A percentile compares a stretch with the other conserved stretches of the same genome.
Evolutionary conservation across 2,797 vertebrate genomes (phyloP).

Genomic region (Pseudotriccus pelzelni): DNA sequence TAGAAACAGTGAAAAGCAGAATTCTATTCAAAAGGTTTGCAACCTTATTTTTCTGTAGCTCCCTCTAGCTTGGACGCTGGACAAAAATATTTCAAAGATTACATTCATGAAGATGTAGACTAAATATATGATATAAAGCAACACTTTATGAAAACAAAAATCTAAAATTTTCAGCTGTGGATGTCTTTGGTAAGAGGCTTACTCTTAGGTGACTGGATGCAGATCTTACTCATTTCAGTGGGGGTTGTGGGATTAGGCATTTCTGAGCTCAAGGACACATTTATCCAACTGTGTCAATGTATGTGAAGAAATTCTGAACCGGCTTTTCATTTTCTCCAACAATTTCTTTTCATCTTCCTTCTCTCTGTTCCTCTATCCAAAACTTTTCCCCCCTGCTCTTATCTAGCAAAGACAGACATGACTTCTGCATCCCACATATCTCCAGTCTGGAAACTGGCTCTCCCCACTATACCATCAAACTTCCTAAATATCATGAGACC

Average conservation of each 20-base stretch:
- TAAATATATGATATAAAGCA: conserved; percentile 9
- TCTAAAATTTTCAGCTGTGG: neutral
- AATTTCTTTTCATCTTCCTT: neutral
- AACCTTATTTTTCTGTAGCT: neutral
- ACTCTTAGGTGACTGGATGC: neutral
- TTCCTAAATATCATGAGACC: neutral
- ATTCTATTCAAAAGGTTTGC: neutral
- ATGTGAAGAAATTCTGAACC: neutral
- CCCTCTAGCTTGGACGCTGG: neutral
- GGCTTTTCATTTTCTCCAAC: neutral
- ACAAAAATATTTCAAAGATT: conserved; percentile 16
- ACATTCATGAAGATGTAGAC: neutral
- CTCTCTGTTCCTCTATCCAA: neutral
- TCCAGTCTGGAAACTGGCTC: neutral
- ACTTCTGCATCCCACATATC: neutral
- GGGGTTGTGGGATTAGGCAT: neutral
- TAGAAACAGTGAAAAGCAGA: conserved; percentile 18
- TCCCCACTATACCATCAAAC: neutral
- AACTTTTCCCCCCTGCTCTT: rapidly evolving
- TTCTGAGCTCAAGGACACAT: neutral
- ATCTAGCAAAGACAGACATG: neutral
- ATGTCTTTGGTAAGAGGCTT: conserved; percentile 9
- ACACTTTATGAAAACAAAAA: conserved; percentile 11
- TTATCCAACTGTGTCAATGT: neutral
- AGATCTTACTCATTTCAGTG: neutral